Base-by-base conservation (phyloP, 2,888 invertebrate genomes). In the Aleiodes testaceus region DNA sequence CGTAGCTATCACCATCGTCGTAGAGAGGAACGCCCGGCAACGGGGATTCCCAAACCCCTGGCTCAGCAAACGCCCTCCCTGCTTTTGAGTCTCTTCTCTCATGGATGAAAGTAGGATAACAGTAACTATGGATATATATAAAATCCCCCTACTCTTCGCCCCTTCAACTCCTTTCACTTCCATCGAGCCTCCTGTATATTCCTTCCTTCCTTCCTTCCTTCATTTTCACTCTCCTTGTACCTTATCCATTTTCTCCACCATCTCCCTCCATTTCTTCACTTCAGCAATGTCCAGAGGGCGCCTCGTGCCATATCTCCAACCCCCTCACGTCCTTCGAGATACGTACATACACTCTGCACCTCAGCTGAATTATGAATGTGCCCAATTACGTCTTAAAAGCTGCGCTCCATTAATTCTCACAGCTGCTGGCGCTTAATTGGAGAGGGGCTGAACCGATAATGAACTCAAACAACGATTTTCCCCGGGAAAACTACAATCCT, bases 331-430 rank as follows among this genome's bases (percentile, higher is more conserved):
- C n/a, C 52, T 36, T 26, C 30, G 36, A 36, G 36, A 36, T 47
- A 66, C 66, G 69, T 70, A 61, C 66, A 61, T 70, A 66, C 64
- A 65, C 53, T 66, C 71, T 74, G 65, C 73, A 70, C 68, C 75
- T 73, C 84, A 83, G 79, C 84, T 85, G 87, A 88, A 89, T 90
- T 90, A 90, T 90, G 89, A 90, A 90, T 90, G 90, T 89, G 88
- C 89, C 90, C 90, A 90, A 90, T 90, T 90, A 90, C 90, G 90
- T 90, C 90, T 90, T 90, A 90, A 90, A 90, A 90, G 90, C 90
- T 89, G 89, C 89, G 90, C 89, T 88, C 90, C 90, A 90, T 90
- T 90, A 90, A 90, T 90, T 90, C 90, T 89, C 90, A 89, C 90
- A 90, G 90, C 90, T 90, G 90, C 89, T 89, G 89, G 89, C 88